phyloP scores from a whole-genome alignment of 1,140 invertebrate species.

The Trichonephila inaurata region DNA sequence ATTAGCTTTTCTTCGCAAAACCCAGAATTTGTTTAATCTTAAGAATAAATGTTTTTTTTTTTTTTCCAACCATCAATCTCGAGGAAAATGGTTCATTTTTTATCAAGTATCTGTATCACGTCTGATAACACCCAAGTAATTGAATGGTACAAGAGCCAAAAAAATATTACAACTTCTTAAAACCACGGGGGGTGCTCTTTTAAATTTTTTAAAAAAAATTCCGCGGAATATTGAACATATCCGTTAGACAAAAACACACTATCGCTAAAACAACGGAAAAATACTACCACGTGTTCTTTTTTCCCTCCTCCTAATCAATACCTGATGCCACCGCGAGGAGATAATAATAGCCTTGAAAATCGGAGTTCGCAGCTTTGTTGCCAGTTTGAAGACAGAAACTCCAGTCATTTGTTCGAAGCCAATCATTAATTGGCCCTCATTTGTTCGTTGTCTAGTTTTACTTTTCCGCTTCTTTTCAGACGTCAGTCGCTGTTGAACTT shows the following conservation, averaged over 20 bases:
- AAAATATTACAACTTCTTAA: constrained; percentile 65
- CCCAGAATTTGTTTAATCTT: not conserved
- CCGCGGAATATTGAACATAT: not conserved
- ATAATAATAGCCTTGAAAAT: constrained; percentile 74
- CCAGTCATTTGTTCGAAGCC: constrained; percentile 74
- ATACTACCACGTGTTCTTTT: constrained; percentile 51
- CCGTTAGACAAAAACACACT: constrained; percentile 17
- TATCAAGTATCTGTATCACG: constrained; percentile 11
- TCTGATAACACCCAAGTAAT: constrained; percentile 57
- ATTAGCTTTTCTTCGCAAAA: not conserved
- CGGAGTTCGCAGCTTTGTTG: constrained; percentile 75
- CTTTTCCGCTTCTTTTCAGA: constrained; percentile 58
- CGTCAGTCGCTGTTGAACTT: constrained; percentile 61
- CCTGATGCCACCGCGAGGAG: constrained; percentile 69
- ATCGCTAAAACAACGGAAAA: constrained; percentile 8
- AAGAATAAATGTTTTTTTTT: not conserved
- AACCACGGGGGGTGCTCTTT: not conserved
- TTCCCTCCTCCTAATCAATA: constrained; percentile 58
- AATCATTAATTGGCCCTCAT: constrained; percentile 76
- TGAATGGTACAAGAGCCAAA: not conserved
- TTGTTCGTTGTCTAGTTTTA: constrained; percentile 70
- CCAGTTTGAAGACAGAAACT: constrained; percentile 73
- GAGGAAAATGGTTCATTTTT: not conserved
- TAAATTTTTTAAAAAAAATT: constrained; percentile 11
- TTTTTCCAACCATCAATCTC: not conserved